Evolutionary conservation across 2,113 vertebrate species (phyloP).

Genomic region (Oreotrochilus melanogaster): DNA sequence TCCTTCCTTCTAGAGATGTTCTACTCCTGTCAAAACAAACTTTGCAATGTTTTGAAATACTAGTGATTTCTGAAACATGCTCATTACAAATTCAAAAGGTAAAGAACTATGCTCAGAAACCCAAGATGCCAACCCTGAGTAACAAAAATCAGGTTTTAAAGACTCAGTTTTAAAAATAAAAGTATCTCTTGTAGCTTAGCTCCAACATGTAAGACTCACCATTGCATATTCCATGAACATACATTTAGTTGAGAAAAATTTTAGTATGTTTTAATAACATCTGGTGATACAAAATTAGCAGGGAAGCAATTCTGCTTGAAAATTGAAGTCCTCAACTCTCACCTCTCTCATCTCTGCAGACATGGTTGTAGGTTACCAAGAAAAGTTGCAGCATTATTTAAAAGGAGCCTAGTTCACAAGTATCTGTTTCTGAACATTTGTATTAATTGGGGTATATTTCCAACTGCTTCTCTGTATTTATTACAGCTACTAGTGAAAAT

Average conservation of each 20-base stretch:
- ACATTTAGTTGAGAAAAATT: neutral
- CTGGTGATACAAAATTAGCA: neutral
- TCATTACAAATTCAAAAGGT: slow-evolving; percentile 40
- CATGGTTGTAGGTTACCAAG: neutral
- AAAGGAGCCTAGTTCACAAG: neutral
- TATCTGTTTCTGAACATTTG: neutral
- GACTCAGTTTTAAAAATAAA: neutral
- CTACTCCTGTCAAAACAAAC: slow-evolving; percentile 67
- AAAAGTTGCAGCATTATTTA: neutral
- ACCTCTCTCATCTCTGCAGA: neutral
- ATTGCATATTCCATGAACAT: neutral
- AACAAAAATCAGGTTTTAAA: neutral
- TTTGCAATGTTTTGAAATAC: slow-evolving; percentile 36
- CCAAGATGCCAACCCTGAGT: neutral
- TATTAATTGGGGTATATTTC: neutral
- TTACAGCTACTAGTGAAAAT: neutral
- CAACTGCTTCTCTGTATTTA: neutral
- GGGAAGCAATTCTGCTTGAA: neutral
- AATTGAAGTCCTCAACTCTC: neutral
- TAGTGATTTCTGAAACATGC: slow-evolving; percentile 16
- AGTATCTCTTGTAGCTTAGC: neutral
- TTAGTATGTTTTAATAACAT: neutral
- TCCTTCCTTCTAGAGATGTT: neutral
- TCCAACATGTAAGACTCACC: neutral
- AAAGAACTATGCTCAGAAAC: neutral